These are phyloP conservation scores for Yasuhikotakia modesta DNA, from an alignment of 2,797 vertebrate species.

Conservation along the genomic window DNA sequence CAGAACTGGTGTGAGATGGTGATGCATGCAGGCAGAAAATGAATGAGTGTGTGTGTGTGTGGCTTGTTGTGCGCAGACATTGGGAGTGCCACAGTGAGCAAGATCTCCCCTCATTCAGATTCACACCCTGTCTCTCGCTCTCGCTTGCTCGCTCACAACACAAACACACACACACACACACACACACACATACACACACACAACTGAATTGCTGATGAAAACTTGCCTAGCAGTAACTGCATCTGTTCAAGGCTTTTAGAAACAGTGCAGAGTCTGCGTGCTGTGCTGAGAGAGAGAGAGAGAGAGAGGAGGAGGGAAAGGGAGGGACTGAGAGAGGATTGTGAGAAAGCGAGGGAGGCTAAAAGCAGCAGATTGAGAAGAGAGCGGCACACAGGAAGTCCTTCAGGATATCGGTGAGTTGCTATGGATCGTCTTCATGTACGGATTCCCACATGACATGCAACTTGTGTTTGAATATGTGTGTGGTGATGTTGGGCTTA, in stretches of 20 bases:
- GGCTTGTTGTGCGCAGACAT: neutral
- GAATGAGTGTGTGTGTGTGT: constrained; percentile 25
- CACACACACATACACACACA: too few relatives aligned
- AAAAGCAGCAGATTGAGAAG: constrained; percentile 41
- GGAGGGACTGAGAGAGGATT: constrained; percentile 10
- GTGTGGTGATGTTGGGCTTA: neutral
- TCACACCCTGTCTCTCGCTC: constrained; percentile 51
- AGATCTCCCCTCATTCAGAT: constrained; percentile 61
- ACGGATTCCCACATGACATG: neutral
- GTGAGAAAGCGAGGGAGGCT: constrained; percentile 27
- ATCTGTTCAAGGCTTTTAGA: constrained; percentile 42
- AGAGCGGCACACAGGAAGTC: constrained; percentile 28
- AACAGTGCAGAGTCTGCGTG: constrained; percentile 14
- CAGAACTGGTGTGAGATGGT: neutral
- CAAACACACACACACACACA: neutral
- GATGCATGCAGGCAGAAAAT: neutral
- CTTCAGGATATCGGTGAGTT: constrained; percentile 53
- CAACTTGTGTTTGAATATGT: neutral
- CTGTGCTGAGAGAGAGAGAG: constrained; percentile 25
- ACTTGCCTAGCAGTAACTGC: constrained; percentile 45
- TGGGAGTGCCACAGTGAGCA: constrained; percentile 40
- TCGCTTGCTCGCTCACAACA: too few relatives aligned
- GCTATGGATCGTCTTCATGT: constrained; percentile 1
- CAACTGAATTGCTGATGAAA: constrained; percentile 29
- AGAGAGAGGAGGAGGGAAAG: constrained; percentile 1